Conservation (phyloP, 2,888 invertebrate species). For the Mesorhabditis sp. region DNA sequence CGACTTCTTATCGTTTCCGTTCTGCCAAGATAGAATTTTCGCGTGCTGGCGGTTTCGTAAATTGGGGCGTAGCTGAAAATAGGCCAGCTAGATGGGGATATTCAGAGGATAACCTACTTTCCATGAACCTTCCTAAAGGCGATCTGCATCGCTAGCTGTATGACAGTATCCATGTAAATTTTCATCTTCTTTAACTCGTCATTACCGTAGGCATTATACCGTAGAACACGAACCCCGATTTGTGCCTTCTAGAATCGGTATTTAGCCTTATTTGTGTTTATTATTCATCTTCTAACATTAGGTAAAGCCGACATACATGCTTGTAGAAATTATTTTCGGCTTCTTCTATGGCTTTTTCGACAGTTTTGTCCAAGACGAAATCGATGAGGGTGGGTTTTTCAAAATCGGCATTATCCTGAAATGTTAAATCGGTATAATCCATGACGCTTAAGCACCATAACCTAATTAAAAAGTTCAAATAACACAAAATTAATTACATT, state of each 20-base stretch:
- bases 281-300: neutral
- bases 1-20: constrained; percentile 70
- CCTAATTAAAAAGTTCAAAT: too few species aligned
- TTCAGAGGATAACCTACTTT: constrained; percentile 13
- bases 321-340: constrained; percentile 58
- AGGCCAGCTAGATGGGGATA: neutral
- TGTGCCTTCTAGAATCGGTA: constrained; percentile 21
- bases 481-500: constrained; percentile 12
- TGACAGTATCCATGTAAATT: constrained; percentile 68
- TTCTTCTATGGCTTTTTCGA: constrained; percentile 61
- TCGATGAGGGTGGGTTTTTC: constrained; percentile 60
- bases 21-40: constrained; percentile 67
- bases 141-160: constrained; percentile 67
- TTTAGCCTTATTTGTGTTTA: constrained; percentile 55
- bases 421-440: too few species aligned
- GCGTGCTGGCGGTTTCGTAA: constrained; percentile 69
- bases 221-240: constrained; percentile 24
- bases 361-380: constrained; percentile 62
- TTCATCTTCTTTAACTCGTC: constrained; percentile 61
- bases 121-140: constrained; percentile 65
- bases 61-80: constrained; percentile 65
- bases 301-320: constrained; percentile 16
- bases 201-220: constrained; percentile 37
- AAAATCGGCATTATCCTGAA: constrained; percentile 17
- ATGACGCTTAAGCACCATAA: too few species aligned